Base-by-base conservation (phyloP, 2,888 invertebrate species). In the Noctua pronuba region DNA sequence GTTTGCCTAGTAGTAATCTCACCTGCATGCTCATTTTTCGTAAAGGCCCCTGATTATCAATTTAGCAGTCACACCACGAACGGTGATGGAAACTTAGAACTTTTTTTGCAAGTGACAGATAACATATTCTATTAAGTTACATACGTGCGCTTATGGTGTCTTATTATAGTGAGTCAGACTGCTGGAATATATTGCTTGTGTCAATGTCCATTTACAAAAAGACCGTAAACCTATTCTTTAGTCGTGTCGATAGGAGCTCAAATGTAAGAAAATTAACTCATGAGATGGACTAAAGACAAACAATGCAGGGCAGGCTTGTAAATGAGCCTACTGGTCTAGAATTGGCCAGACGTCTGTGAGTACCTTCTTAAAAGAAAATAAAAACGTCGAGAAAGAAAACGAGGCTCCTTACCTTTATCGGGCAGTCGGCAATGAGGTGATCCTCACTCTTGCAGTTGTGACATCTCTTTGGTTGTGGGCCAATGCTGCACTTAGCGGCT, bases 371-470 rank as follows among this genome's bases (percentile, higher is more conserved):
- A 13, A 62, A 18, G 3, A 31, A 60, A 62, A 21, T 60, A 10
- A 10, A 31, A 31, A 65, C 11, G 16, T n/a, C n/a, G 13, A 24
- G 64, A 38, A 64, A 16, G n/a, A 16, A 8, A 38, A 41, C 64
- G n/a, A 41, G n/a, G 18, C 18, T 41, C 10, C 62, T n/a, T 91
- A 97, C 96, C 95, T 97, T 97, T 41, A 97, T 95, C 35, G 99
- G 99, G 94, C 99, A 99, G 92, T 99, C 98, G 46, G 98, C 99
- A 82, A 99, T 98, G 78, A 99, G 97, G 95, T 99, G 99, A 90
- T 98, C 98, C 89, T 98, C 98, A 88, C 98, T 98, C 94, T 98
- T 99, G 95, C 99, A 99, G 93, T 98, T 97, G 96, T 99, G 99
- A 95, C 99, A 99, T 91, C 98, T 97, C 96, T 99, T 99, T 90